Percentiles rank a stretch among this genome's conserved stretches.
phyloP scores from a whole-genome alignment of 2,888 invertebrate species.

The Lobophora halterata region DNA sequence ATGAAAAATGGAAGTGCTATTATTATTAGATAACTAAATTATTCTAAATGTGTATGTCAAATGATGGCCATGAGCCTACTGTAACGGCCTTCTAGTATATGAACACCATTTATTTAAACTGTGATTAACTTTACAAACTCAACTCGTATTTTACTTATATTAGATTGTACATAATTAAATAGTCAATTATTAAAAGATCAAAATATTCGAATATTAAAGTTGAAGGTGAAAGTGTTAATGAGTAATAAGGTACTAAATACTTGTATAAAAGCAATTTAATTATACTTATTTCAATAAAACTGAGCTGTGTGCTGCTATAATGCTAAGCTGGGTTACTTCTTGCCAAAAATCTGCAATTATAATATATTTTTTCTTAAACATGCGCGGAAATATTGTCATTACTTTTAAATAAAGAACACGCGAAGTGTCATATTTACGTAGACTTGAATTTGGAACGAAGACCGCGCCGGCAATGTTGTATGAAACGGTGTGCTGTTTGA shows the following conservation, averaged over 20 bases:
- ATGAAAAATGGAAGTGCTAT: constrained; percentile 32
- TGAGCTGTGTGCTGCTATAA: constrained; percentile 22
- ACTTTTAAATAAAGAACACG: no score
- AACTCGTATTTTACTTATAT: constrained; percentile 51
- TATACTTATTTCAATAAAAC: constrained; percentile 20
- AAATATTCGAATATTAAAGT: constrained; percentile 46
- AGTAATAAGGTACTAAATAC: constrained; percentile 35
- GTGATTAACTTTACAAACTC: constrained; percentile 75
- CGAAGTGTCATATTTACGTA: no score
- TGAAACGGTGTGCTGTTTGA: no score
- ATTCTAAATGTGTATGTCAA: constrained; percentile 44
- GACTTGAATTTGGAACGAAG: no score
- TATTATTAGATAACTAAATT: constrained; percentile 44
- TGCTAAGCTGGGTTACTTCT: no score
- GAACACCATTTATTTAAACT: constrained; percentile 69
- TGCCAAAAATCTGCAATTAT: no score
- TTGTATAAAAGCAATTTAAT: constrained; percentile 33
- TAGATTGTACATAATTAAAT: constrained; percentile 50
- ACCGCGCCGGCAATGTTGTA: no score
- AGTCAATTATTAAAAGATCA: constrained; percentile 54
- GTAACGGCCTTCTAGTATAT: constrained; percentile 58
- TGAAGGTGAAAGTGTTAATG: constrained; percentile 27
- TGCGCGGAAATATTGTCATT: no score
- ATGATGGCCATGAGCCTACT: constrained; percentile 59
- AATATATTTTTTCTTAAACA: no score